Evolutionary conservation across 2,797 vertebrate genomes (phyloP).

Genomic region (Kryptolebias ocellatus): DNA sequence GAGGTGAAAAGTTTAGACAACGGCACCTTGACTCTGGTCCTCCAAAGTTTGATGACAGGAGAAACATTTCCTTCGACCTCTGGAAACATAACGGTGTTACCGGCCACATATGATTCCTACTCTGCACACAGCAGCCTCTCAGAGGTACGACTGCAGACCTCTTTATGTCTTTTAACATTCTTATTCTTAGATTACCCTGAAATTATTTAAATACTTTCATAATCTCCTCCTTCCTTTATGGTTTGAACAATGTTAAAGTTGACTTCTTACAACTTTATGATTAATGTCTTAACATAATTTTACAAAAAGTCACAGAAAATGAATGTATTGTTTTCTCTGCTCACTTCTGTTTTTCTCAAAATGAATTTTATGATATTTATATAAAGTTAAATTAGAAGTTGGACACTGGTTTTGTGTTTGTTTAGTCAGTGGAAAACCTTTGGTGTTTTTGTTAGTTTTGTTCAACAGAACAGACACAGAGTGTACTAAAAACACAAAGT

Average conservation of each 20-base stretch:
- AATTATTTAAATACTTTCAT: not conserved
- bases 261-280: not conserved
- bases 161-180: too few relatives aligned
- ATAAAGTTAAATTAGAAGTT: too few relatives aligned
- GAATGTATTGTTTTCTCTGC: too few relatives aligned
- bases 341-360: too few relatives aligned
- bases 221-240: not conserved
- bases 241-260: too few relatives aligned
- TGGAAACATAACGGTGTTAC: conserved; percentile 4
- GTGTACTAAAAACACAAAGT: not conserved
- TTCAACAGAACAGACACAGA: not conserved
- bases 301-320: too few relatives aligned
- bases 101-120: conserved; percentile 6
- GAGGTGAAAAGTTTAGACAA: conserved; percentile 68
- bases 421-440: not conserved
- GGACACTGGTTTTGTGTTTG: not conserved
- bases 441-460: not conserved
- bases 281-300: too few relatives aligned
- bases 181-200: not conserved
- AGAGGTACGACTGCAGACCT: conserved; percentile 57
- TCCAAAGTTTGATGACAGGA: conserved; percentile 69
- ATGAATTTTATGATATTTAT: too few relatives aligned
- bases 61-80: conserved; percentile 10
- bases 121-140: conserved; percentile 36
- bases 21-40: conserved; percentile 67